Base-by-base conservation (phyloP, 2,797 vertebrate genomes). In the Margarornis squamiger region DNA sequence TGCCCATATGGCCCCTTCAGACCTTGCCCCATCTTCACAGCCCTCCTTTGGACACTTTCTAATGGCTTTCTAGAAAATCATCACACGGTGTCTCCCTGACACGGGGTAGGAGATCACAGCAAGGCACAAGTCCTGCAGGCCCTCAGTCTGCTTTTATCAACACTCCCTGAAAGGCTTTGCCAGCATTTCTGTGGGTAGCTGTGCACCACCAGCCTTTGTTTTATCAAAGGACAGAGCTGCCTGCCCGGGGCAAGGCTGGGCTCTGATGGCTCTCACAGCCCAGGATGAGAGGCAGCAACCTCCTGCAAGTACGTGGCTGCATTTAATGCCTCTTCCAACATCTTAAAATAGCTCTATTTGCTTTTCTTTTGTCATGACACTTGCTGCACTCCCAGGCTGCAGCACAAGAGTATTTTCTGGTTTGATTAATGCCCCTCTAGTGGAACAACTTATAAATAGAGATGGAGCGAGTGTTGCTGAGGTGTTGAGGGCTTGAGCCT, bases 381-480 rank as follows among this genome's bases (percentile, higher is more conserved):
- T 71, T 87, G 76, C 81, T 75, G 55, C 83, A 26, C 49, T 74
- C 8, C 3, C 45, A 58, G 38, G 59, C 75, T 85, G 86, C 54
- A 74, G 57, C 26, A 19, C 68, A 65, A 76, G 30, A 84, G 30
- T 36, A 68, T 94, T 91, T 91, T 92, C 54, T 82, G 51, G 18
- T 49, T 92, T 86, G 86, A 92, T 91, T 86, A 91, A 92, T 86
- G 73, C 22, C 55, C 76, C 49, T 54, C 87, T 18, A 49, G 86
- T n/a, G 66, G 71, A 94, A 58, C 6, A 3, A 90, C 12, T 94
- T 93, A 91, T 81, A 94, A 97, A 94, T 84, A 96, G 70, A 70
- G 8, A 30, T 0, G 38, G 57, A 91, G n/a, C 14, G 4, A 83
- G 54, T 12, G 59, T 21, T 91, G 85, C 67, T 80, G 82, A 67